phyloP scores from a whole-genome alignment of 1,140 invertebrate species.

The Aphelinus atriplicis region DNA sequence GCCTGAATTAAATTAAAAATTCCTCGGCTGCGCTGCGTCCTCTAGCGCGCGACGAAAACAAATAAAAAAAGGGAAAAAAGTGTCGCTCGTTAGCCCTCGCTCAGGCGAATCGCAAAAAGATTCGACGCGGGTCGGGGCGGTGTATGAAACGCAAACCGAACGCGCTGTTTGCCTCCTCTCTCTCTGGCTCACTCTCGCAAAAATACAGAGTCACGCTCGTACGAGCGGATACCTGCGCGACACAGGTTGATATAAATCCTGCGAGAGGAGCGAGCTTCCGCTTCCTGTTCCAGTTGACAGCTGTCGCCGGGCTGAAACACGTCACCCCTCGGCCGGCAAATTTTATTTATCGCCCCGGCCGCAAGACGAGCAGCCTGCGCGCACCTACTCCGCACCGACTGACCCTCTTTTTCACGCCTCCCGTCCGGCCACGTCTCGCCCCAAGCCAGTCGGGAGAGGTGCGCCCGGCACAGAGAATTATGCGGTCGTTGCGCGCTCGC shows the following conservation, averaged over 20 bases:
- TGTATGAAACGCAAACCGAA: background rate
- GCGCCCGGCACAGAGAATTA: too few species aligned
- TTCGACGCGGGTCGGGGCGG: background rate
- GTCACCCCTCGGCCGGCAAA: conserved; percentile 51
- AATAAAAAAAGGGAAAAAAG: too few species aligned
- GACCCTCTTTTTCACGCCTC: background rate
- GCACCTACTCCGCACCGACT: background rate
- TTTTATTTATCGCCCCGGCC: conserved; percentile 51
- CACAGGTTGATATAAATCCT: conserved; percentile 54
- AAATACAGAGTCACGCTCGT: background rate
- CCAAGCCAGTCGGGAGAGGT: too few species aligned
- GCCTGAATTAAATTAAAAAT: background rate
- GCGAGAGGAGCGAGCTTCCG: conserved; percentile 49
- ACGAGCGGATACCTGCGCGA: conserved; percentile 33
- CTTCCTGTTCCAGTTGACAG: conserved; percentile 55
- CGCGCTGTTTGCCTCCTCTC: background rate
- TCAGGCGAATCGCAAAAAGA: too few species aligned
- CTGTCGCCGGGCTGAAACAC: conserved; percentile 52
- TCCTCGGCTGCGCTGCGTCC: background rate
- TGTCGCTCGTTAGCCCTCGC: too few species aligned
- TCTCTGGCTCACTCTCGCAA: background rate
- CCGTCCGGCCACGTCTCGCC: too few species aligned
- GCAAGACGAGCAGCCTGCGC: background rate
- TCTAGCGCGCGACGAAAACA: background rate
- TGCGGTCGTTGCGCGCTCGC: too few species aligned